Conservation (phyloP, 2,888 invertebrate genomes). For the Cylindroiulus punctatus region DNA sequence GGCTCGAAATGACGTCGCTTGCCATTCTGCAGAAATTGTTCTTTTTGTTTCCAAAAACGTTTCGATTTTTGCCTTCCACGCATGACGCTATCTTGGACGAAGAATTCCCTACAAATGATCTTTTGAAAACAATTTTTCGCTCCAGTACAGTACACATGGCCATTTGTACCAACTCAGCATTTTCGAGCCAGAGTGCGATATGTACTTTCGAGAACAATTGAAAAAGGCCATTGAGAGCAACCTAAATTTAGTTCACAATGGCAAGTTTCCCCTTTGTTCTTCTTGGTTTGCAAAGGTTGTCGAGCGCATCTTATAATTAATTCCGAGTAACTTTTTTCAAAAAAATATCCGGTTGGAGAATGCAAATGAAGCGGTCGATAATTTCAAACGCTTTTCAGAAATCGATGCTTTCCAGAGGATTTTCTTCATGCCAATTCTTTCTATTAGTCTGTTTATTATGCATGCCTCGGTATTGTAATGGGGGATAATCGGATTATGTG, state of each 20-base stretch:
- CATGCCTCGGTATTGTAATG: neutral
- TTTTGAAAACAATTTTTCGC: conserved; percentile 33
- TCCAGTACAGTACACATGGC: neutral
- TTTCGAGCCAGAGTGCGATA: neutral
- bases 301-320: neutral
- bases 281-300: neutral
- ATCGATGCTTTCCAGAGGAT: neutral
- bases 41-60: neutral
- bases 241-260: neutral
- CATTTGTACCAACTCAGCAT: neutral
- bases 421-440: neutral
- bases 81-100: neutral
- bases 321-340: neutral
- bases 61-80: neutral
- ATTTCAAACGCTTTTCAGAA: neutral
- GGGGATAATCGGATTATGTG: conserved; percentile 20
- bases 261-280: neutral
- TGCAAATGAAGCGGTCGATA: neutral
- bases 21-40: neutral
- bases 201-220: neutral
- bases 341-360: neutral
- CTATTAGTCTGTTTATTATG: neutral
- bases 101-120: neutral
- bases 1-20: neutral
- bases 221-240: neutral